phyloP scores from a whole-genome alignment of 1,140 invertebrate genomes.

The Lycorma delicatula region DNA sequence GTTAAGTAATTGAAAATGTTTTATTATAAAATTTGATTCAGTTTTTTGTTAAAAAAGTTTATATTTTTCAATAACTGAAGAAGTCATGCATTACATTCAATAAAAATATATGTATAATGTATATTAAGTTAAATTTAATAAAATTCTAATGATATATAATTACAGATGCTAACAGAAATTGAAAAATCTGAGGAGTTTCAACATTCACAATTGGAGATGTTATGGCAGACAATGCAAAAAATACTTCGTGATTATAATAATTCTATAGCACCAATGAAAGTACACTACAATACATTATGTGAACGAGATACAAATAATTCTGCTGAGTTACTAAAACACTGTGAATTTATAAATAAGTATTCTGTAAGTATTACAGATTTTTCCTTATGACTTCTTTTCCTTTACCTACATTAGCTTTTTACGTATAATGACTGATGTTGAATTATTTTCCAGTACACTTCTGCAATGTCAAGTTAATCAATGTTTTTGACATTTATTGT shows the following conservation, averaged over 20 bases:
- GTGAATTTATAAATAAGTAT: slow-evolving; percentile 29
- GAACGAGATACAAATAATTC: slow-evolving; percentile 33
- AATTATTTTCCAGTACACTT: too few relatives aligned
- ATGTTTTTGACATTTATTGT: too few relatives aligned
- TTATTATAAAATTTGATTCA: slow-evolving; percentile 24
- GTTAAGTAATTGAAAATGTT: slow-evolving; percentile 34
- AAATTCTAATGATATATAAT: background rate
- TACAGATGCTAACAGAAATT: slow-evolving; percentile 23
- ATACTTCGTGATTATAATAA: slow-evolving; percentile 32
- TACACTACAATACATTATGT: slow-evolving; percentile 39
- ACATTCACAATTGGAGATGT: slow-evolving; percentile 11
- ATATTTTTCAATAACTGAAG: slow-evolving; percentile 17
- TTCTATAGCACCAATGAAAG: slow-evolving; percentile 32
- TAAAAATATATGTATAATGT: slow-evolving; percentile 2
- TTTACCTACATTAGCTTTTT: too few relatives aligned
- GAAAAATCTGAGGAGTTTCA: slow-evolving; percentile 18
- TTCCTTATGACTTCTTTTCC: too few relatives aligned
- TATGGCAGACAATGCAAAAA: slow-evolving; percentile 17
- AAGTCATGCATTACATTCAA: background rate
- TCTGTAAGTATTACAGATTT: slow-evolving; percentile 12
- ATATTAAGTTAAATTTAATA: background rate
- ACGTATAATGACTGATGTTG: too few relatives aligned
- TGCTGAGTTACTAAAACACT: slow-evolving; percentile 26
- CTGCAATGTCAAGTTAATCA: too few relatives aligned
- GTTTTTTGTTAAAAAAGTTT: slow-evolving; percentile 22